phyloP scores from a whole-genome alignment of 2,888 invertebrate genomes.

The Pycnomerus fuliginosus region DNA sequence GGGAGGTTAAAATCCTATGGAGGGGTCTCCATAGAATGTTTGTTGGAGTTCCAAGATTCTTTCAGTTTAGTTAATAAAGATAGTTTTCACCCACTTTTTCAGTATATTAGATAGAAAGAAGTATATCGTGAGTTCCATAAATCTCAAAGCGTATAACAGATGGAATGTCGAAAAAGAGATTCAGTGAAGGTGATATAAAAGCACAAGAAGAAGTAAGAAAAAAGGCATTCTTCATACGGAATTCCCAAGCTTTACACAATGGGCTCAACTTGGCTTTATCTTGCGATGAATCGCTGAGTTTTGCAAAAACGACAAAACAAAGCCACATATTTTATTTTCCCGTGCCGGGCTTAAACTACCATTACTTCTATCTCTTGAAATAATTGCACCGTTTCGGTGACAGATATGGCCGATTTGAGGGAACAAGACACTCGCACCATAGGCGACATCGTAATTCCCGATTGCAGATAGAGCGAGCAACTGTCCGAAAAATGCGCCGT shows the following conservation, averaged over 20 bases:
- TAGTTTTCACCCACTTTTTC: no score
- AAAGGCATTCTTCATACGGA: slow-evolving; percentile 19
- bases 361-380: slow-evolving; percentile 7
- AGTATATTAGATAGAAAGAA: no score
- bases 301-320: slow-evolving; percentile 24
- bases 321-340: slow-evolving; percentile 19
- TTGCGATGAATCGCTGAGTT: slow-evolving; percentile 23
- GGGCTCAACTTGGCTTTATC: slow-evolving; percentile 23
- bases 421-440: no score
- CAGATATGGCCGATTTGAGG: no score
- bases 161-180: slow-evolving; percentile 24
- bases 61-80: no score
- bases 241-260: slow-evolving; percentile 21
- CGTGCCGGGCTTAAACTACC: slow-evolving; percentile 4
- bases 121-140: slow-evolving; percentile 11
- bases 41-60: no score
- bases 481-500: no score
- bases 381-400: slow-evolving; percentile 7
- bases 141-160: slow-evolving; percentile 17
- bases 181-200: slow-evolving; percentile 19
- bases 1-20: no score
- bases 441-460: no score
- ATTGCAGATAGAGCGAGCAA: no score
- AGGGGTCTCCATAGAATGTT: no score
- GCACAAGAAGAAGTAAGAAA: slow-evolving; percentile 14